Evolutionary conservation across 2,888 invertebrate genomes (phyloP).

Genomic region (Drosophila cracens): DNA sequence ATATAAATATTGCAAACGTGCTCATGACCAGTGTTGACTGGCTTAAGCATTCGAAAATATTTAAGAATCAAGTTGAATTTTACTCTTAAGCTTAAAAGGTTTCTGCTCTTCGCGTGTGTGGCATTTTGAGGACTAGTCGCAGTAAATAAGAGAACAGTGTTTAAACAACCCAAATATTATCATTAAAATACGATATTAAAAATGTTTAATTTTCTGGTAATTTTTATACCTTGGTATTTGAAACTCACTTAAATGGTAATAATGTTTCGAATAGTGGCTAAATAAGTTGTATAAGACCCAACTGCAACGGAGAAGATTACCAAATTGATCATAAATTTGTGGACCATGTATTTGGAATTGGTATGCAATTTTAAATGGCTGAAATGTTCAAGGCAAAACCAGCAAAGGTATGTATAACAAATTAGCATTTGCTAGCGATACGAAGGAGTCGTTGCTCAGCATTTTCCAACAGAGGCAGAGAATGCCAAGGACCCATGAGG

Average conservation of each 20-base stretch:
- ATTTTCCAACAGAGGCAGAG: conserved; percentile 8
- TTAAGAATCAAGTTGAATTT: not conserved
- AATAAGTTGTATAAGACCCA: not conserved
- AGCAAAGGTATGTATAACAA: conserved; percentile 34
- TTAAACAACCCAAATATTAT: not conserved
- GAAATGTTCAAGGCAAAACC: conserved; percentile 21
- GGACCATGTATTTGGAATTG: conserved; percentile 26
- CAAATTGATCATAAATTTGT: conserved; percentile 24
- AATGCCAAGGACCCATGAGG: conserved; percentile 13
- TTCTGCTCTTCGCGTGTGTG: not conserved
- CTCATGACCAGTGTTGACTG: not conserved
- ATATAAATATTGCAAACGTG: conserved; percentile 36
- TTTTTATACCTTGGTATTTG: too few relatives aligned
- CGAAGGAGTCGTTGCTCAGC: conserved; percentile 12
- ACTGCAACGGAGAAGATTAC: not conserved
- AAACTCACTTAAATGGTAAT: too few relatives aligned
- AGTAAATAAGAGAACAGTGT: not conserved
- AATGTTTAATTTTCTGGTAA: not conserved
- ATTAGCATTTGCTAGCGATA: conserved; percentile 52
- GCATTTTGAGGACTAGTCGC: not conserved
- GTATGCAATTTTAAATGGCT: conserved; percentile 16
- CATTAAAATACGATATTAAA: not conserved
- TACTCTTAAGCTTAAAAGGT: not conserved
- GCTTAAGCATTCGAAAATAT: conserved; percentile 16
- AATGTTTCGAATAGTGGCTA: not conserved